Evolutionary conservation across 1,140 invertebrate species (phyloP), one percentile per base, ranked within the genome.

Genomic region (Aradophagus sp.): DNA sequence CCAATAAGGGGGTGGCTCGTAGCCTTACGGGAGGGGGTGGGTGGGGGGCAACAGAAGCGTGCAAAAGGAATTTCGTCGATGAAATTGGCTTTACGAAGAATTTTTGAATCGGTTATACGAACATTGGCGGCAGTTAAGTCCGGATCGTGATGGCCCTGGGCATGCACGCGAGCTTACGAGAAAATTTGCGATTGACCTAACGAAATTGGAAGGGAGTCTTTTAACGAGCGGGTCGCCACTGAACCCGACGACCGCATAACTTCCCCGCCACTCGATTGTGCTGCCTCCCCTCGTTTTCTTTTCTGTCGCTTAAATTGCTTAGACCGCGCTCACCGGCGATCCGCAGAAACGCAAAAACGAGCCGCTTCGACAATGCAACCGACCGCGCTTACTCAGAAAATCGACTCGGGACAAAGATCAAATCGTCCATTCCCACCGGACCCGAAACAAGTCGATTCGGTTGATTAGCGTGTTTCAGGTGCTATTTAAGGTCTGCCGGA

Each of bases 151-250:
- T 83, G 78, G 84, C 84, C 84, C 77, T 77, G 81, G 84, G 84
- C 84, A 73, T 73, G 80, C 84, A 86, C 84, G 84, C 84, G 82
- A 85, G 79, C 81, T 79, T 81, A 77, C 80, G 79, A 86, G 80
- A 83, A 85, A 85, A 84, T 84, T 85, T 84, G 78, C 82, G 82
- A 86, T 85, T 84, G 82, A 86, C 82, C 82, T 80, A 77, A 77
- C 82, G 59, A 84, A 85, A 85, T 83, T 83, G 77, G 77, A 80
- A 81, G 77, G 80, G 69, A 79, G 67, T 68, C 68, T 73, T 82
- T 80, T 82, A 82, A 82, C 79, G 74, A 82, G 79, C 73, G 63
- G 76, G 71, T 79, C 78, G 80, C 77, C 78, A 76, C 72, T 73
- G 73, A 78, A 78, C 69, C 63, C 74, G 67, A 55, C 73, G 65